Conservation (phyloP, 37 sponge, comb jelly and placozoan species). For the Crambe crambe region DNA sequence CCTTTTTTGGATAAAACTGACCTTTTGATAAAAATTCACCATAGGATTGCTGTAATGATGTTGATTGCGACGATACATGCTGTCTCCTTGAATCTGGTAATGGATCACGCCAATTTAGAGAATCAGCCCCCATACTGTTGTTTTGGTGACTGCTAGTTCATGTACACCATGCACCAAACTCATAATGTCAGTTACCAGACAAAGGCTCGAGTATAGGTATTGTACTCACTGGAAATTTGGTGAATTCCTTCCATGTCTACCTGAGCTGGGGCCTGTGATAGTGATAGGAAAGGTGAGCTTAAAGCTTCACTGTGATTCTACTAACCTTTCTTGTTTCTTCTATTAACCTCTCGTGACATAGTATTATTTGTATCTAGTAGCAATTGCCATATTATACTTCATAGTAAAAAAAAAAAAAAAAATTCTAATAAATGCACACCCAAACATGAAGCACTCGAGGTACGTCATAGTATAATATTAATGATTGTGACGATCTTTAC, state of each 20-base stretch:
- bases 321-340: not conserved
- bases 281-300: not conserved
- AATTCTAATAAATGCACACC: not conserved
- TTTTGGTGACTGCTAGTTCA: not conserved
- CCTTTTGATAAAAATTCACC: constrained; percentile 45
- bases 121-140: constrained; percentile 19
- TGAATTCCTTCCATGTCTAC: constrained; percentile 1
- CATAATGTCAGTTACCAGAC: not conserved
- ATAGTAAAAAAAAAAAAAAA: too few species aligned
- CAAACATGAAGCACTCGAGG: too few species aligned
- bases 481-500: constrained; percentile 4
- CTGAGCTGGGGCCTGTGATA: not conserved
- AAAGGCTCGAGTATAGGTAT: not conserved
- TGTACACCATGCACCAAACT: not conserved
- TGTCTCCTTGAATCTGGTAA: not conserved
- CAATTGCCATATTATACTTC: too few species aligned
- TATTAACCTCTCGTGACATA: constrained; percentile 3
- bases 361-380: too few species aligned
- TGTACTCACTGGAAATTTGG: constrained; percentile 5
- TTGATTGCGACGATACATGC: not conserved
- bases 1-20: not conserved
- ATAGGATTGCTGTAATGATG: constrained; percentile 22
- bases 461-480: too few species aligned
- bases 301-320: not conserved
- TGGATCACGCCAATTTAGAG: constrained; percentile 46